Conservation (phyloP, 2,888 invertebrate species). For the Macrostomum cliftonense region DNA sequence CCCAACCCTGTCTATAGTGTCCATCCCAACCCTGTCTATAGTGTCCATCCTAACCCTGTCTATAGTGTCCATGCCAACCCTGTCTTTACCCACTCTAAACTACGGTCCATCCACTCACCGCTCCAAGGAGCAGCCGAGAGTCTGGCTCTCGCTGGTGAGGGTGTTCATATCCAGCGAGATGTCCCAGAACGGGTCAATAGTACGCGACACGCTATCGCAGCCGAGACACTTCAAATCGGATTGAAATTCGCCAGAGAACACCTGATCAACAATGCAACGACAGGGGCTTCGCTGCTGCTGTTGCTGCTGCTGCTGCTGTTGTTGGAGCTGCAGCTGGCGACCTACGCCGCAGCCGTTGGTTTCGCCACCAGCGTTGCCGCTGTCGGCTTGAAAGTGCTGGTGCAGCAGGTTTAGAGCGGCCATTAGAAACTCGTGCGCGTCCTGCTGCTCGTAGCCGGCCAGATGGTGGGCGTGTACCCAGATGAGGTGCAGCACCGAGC, state of each 20-base stretch:
- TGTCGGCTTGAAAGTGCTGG: constrained; percentile 46
- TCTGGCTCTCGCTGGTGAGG: too few relatives aligned
- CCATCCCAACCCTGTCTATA: too few relatives aligned
- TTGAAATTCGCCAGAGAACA: constrained; percentile 83
- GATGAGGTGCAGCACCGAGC: constrained; percentile 69
- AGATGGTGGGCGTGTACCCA: constrained; percentile 89
- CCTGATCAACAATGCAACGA: constrained; percentile 87
- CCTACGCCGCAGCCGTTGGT: neutral
- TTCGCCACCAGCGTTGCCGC: neutral
- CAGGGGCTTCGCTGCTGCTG: constrained; percentile 40
- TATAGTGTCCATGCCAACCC: too few relatives aligned
- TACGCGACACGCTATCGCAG: constrained; percentile 82
- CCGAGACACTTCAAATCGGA: constrained; percentile 86
- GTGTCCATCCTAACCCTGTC: too few relatives aligned
- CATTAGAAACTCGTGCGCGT: constrained; percentile 95
- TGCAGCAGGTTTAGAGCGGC: constrained; percentile 79
- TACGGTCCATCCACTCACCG: too few relatives aligned
- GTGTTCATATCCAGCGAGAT: constrained; percentile 64
- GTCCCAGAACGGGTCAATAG: constrained; percentile 92
- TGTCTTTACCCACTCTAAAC: too few relatives aligned
- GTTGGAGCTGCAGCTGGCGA: neutral
- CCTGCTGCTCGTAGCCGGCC: constrained; percentile 87
- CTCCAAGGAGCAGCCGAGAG: too few relatives aligned
- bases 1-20: too few relatives aligned
- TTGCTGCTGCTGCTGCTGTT: constrained; percentile 5